A percentile compares a stretch with the other conserved stretches of the same genome.
Evolutionary conservation across 2,797 vertebrate species (phyloP).

Genomic region (Emys orbicularis): DNA sequence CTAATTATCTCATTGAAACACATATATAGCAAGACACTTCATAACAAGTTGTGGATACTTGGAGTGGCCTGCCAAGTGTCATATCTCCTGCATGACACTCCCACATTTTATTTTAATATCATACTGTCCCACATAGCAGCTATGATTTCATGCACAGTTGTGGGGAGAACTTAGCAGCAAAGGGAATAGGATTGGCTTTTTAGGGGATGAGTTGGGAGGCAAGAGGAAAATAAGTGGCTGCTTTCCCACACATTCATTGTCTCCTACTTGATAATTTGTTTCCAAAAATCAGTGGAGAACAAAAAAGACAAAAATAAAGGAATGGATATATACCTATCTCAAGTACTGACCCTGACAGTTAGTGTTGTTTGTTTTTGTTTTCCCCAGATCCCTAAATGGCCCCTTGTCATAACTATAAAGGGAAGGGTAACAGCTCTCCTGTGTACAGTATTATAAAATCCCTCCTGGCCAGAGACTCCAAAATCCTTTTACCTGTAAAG

Average conservation of each 20-base stretch:
- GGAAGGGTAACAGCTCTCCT: too few relatives aligned
- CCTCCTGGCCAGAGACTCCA: too few relatives aligned
- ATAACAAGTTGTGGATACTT: neutral
- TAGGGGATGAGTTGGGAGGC: neutral
- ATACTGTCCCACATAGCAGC: too few relatives aligned
- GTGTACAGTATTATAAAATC: too few relatives aligned
- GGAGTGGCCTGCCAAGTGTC: neutral
- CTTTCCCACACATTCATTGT: neutral
- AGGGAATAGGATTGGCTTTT: neutral
- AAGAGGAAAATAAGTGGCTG: neutral
- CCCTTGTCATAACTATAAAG: too few relatives aligned
- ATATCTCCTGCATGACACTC: neutral
- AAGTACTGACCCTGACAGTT: too few relatives aligned
- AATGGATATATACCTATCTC: too few relatives aligned
- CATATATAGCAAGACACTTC: neutral
- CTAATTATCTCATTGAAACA: neutral
- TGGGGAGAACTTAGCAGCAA: neutral
- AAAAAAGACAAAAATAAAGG: too few relatives aligned
- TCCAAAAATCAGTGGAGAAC: too few relatives aligned
- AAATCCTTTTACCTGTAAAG: too few relatives aligned
- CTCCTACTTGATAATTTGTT: neutral
- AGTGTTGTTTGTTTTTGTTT: too few relatives aligned
- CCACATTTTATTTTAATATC: neutral
- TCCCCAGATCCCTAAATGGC: too few relatives aligned
- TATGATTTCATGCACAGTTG: neutral